Evolutionary conservation across 2,888 invertebrate species (phyloP).

Genomic region (Apocheima hispidaria): DNA sequence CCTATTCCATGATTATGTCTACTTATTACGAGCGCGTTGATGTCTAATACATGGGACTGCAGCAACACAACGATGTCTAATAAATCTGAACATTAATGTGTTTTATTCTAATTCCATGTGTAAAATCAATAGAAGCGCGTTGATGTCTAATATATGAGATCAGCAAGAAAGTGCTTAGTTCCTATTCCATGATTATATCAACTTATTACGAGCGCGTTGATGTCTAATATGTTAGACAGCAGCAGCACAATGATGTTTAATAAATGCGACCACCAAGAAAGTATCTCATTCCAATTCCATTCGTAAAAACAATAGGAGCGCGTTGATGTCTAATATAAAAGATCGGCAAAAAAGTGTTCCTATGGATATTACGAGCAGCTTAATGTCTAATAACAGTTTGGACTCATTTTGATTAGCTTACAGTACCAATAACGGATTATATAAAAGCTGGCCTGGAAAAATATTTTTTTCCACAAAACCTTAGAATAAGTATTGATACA

Average conservation of each 20-base stretch:
- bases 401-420: too few species aligned
- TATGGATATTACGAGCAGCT: neutral
- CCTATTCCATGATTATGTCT: too few species aligned
- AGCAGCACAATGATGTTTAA: slow-evolving; percentile 9
- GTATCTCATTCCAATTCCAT: neutral
- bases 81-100: neutral
- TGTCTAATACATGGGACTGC: slow-evolving; percentile 3
- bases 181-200: neutral
- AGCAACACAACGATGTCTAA: slow-evolving; percentile 9
- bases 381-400: too few species aligned
- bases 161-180: neutral
- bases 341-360: neutral
- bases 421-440: too few species aligned
- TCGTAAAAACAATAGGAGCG: neutral
- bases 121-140: neutral
- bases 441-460: too few species aligned
- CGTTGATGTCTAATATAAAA: slow-evolving; percentile 13
- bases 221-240: neutral
- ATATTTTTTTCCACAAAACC: too few species aligned
- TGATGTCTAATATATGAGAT: slow-evolving; percentile 14
- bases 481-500: too few species aligned
- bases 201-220: neutral
- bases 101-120: too few species aligned
- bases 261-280: neutral
- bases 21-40: too few species aligned